Evolutionary conservation across 2,797 vertebrate genomes (phyloP), one percentile per base, ranked within the genome.

Genomic region (Enoplosus armatus): DNA sequence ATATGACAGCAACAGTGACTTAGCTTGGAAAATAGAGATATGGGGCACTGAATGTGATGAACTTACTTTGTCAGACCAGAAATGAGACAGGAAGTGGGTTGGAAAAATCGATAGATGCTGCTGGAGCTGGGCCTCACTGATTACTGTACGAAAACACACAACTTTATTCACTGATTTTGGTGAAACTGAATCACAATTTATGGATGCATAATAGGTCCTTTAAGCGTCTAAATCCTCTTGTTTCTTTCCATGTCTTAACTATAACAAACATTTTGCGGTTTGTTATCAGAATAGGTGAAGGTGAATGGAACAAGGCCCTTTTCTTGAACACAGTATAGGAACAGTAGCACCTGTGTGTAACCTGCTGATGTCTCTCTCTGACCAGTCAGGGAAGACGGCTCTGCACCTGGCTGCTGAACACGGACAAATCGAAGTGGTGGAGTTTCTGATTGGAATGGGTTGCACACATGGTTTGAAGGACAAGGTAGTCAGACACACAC

Each of bases 401-500:
- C 95, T 98, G 75, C 97, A 97, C 80, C 85, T 96, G 83, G 97
- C 97, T 0, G 94, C 96, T 16, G 96, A 97, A 76, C 80, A 95
- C 0, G 96, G 97, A 54, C 95, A 93, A 20, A 77, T 95, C 80
- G 95, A 97, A 4, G 96, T 95, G 83, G 94, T 96, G 80, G 95
- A 97, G 72, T 96, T 97, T 88, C 95, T 98, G 14, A 94, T 98
- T 71, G 95, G 64, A 3, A 95, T 95, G 76, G 96, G 96, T 11
- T 98, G 96, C 81, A 92, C 89, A 75, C 95, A 94, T 72, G 74
- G 89, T 66, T 72, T 96, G 76, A 97, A 96, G 86, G 97, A 98
- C 93, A 96, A 97, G 96, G 97, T 98, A 94, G 0, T 15, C 18
- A 68, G 20, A 75, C 47, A 51, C 70, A 61, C 71, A 47, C 60